Conservation (phyloP, 2,113 vertebrate species). For the Amia ocellicauda region DNA sequence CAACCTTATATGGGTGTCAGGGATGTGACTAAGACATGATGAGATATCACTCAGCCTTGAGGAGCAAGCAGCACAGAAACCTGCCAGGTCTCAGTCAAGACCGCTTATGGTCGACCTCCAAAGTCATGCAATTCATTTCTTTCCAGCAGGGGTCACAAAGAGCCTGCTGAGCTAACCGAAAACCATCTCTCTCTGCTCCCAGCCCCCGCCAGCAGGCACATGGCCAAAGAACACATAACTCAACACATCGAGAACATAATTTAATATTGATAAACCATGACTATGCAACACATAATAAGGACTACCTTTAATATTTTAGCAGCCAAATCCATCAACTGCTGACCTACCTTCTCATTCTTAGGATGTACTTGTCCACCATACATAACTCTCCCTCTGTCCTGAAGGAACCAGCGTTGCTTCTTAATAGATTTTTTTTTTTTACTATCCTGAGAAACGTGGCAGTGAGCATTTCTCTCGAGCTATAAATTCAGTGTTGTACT, state of each 20-base stretch:
- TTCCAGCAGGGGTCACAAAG: constrained; percentile 44
- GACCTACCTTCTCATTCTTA: background rate
- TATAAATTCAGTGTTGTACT: too few relatives aligned
- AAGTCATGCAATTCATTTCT: background rate
- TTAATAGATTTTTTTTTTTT: background rate
- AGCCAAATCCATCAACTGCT: background rate
- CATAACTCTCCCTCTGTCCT: too few relatives aligned
- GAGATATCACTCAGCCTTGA: too few relatives aligned
- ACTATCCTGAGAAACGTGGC: too few relatives aligned
- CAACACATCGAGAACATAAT: background rate
- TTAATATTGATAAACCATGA: constrained; percentile 13
- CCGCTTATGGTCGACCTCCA: too few relatives aligned
- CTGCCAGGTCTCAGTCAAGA: too few relatives aligned
- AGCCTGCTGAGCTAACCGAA: constrained; percentile 2
- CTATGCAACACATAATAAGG: constrained; percentile 4
- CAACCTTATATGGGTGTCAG: too few relatives aligned
- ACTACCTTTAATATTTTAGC: background rate
- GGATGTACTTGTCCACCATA: background rate
- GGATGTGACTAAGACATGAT: too few relatives aligned
- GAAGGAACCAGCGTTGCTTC: background rate
- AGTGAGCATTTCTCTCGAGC: too few relatives aligned
- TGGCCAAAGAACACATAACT: background rate
- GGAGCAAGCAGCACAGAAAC: too few relatives aligned
- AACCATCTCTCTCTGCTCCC: background rate
- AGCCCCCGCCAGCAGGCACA: background rate